phyloP scores from a whole-genome alignment of 2,888 invertebrate genomes.

The Molanna angustata region DNA sequence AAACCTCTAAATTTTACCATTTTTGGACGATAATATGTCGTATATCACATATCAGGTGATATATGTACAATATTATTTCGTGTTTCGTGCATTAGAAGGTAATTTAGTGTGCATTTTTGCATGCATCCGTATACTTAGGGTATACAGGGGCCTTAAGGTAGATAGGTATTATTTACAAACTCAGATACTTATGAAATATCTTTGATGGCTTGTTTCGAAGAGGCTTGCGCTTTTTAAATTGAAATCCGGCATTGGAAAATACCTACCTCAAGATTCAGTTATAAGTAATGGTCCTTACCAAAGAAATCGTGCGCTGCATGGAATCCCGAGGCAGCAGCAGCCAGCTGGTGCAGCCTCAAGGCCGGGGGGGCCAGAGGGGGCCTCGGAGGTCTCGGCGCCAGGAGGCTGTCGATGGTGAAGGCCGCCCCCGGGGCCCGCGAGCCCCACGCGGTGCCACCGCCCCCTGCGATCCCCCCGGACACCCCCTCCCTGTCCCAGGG shows the following conservation, averaged over 20 bases:
- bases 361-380: conserved; percentile 44
- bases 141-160: too few relatives aligned
- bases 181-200: too few relatives aligned
- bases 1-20: too few relatives aligned
- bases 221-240: neutral
- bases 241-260: too few relatives aligned
- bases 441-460: conserved; percentile 48
- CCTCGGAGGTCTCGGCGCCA: conserved; percentile 68
- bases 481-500: conserved; percentile 42
- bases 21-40: too few relatives aligned
- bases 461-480: conserved; percentile 49
- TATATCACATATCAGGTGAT: too few relatives aligned
- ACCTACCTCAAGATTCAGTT: neutral
- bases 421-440: conserved; percentile 59
- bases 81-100: too few relatives aligned
- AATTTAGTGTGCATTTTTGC: too few relatives aligned
- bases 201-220: neutral
- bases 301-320: conserved; percentile 76
- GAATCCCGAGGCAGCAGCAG: conserved; percentile 59
- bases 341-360: conserved; percentile 36
- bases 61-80: too few relatives aligned
- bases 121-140: too few relatives aligned
- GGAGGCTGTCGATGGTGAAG: conserved; percentile 84
- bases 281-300: conserved; percentile 52
- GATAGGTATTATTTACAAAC: too few relatives aligned